Base-by-base conservation (phyloP, 2,888 invertebrate genomes). In the Eumacrocentrus americanus region DNA sequence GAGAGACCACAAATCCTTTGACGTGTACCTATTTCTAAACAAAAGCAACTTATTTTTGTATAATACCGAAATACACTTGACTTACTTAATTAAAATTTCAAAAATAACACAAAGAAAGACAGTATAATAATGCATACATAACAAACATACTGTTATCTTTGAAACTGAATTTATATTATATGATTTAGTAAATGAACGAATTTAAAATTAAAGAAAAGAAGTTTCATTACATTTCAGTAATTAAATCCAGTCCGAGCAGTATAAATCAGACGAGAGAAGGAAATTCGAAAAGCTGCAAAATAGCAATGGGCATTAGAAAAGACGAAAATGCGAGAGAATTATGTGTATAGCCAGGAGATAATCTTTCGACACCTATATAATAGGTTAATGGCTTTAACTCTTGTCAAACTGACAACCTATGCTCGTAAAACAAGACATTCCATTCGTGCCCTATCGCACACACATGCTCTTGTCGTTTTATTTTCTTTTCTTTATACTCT, bases 371-470 rank as follows among this genome's bases (percentile, higher is more conserved):
- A 25, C 14, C 20, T 25, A 22, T 25, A 14, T 6, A 16, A 18
- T 11, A 46, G 23, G 12, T 20, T 46, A 23, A 46, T 46, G 46
- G 23, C 23, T 2, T 7, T 46, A 46, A 46, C 23, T 46, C 46
- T 14, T 46, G 14, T 46, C 46, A 46, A 25, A 6, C 22, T 7
- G 20, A 14, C 23, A 46, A 46, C 11, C 18, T 42, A 35, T 14
- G 18, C 46, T 59, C 38, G 50, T 59, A 35, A 56, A 61, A 65
- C 58, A 58, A 58, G 50, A 61, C 64, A 59, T 61, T 53, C 38
- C 38, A 58, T 58, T 42, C 52, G 18, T 9, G 20, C 44, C 12
- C 16, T 20, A 55, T 34, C 2, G n/a, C 34, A 46, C 44, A 7
- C 29, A 25, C 20, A 18, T 20, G 4, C 20, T 18, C 46, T n/a